Base-by-base conservation (phyloP, 2,797 vertebrate genomes). In the Dermochelys coriacea region DNA sequence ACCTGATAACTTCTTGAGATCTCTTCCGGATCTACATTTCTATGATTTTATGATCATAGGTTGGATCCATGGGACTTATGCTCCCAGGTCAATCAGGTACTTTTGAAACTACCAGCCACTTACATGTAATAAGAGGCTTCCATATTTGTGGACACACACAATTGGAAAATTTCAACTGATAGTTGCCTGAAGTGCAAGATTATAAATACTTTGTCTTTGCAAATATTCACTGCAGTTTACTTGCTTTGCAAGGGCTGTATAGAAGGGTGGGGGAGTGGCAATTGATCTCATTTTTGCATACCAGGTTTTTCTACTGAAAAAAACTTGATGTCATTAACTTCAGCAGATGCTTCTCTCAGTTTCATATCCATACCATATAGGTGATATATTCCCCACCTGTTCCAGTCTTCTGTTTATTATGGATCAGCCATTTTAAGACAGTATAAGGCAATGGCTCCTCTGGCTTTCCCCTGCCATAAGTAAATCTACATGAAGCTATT, bases 171-270 rank as follows among this genome's bases (percentile, higher is more conserved):
- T 82, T 64, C 25, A 86, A 51, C 27, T 51, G 52, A 88, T 29
- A n/a, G 82, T 14, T 91, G 27, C 55, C 87, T 15, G 50, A 86
- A 84, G 9, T 82, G 29, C 80, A 74, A 74, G 52, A 7, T 74
- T 49, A 82, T 52, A 95, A 93, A 54, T 45, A 14, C 10, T 61
- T 37, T 15, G 37, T n/a, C 90, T 97, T 94, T 93, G 88, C 74
- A 93, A 96, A 94, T 93, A 90, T 12, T 6, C 59, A 94, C 54
- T 74, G 50, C 80, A 71, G 57, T 93, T 96, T 91, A 91, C 81
- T 92, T 92, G 45, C 49, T 95, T 94, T 96, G 85, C 82, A 89
- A 90, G 59, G 51, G 52, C 52, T 95, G 55, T 94, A 85, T 77
- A 83, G 50, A 87, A 64, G 88, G 51, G 18, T 19, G 87, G 57